Evolutionary conservation across 37 sponge, comb jelly and placozoan species (phyloP).

Genomic region (Amphimedon queenslandica): DNA sequence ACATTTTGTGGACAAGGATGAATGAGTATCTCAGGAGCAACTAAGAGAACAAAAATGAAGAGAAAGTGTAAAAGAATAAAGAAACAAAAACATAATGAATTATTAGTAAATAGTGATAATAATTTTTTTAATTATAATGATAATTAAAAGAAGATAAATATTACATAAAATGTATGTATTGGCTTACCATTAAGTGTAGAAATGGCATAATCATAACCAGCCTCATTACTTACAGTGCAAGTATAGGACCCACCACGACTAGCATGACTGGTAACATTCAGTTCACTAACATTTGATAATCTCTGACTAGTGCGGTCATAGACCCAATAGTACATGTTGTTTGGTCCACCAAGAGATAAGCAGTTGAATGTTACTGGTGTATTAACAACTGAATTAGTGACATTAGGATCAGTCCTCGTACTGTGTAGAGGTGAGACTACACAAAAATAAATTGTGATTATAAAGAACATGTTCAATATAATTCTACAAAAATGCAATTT

Average conservation of each 20-base stretch:
- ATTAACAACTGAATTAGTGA: background rate
- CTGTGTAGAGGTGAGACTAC: conserved; percentile 41
- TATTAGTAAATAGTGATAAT: too few species aligned
- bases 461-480: background rate
- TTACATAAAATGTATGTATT: too few species aligned
- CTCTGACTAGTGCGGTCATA: background rate
- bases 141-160: too few species aligned
- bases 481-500: too few species aligned
- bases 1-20: conserved; percentile 12
- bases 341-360: conserved; percentile 3
- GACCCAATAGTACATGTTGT: background rate
- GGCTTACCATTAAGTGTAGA: background rate
- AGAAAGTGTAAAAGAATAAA: too few species aligned
- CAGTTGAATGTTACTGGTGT: conserved; percentile 7
- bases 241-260: background rate
- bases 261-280: background rate
- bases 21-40: conserved; percentile 7
- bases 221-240: conserved; percentile 2
- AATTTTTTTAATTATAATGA: too few species aligned
- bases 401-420: background rate
- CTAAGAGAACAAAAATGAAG: too few species aligned
- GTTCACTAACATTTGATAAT: background rate
- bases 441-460: background rate
- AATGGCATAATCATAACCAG: too few species aligned
- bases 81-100: too few species aligned